These are phyloP conservation scores for Rhingia campestris DNA, from an alignment of 2,888 invertebrate species.

Conservation along the genomic window DNA sequence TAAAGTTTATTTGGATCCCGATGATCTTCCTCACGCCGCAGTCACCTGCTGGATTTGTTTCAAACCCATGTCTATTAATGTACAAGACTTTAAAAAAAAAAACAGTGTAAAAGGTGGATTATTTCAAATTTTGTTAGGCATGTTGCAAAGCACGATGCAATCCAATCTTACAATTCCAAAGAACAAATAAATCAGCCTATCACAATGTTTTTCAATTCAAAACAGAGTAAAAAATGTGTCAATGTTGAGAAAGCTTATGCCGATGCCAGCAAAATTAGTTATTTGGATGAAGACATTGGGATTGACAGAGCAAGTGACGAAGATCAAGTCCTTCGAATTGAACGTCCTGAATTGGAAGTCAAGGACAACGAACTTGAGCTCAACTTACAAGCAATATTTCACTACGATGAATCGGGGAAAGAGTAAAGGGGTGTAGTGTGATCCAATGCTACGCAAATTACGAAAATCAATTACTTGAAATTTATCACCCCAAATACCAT, in stretches of 20 bases:
- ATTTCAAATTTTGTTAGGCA: too few relatives aligned
- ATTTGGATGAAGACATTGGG: constrained; percentile 7
- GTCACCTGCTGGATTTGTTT: constrained; percentile 15
- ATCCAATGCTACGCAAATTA: too few relatives aligned
- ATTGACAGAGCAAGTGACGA: constrained; percentile 9
- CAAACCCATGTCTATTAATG: neutral
- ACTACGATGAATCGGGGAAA: constrained; percentile 6
- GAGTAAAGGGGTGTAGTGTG: constrained; percentile 6
- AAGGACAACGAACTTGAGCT: constrained; percentile 12
- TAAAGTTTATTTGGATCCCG: too few relatives aligned
- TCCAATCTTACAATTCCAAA: neutral
- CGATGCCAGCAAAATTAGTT: constrained; percentile 1
- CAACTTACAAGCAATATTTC: neutral
- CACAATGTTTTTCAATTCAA: constrained; percentile 8
- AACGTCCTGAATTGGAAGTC: constrained; percentile 1
- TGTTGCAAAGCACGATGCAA: neutral
- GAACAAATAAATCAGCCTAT: constrained; percentile 6
- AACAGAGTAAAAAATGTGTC: neutral
- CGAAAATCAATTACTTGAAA: too few relatives aligned
- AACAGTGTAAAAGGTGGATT: neutral
- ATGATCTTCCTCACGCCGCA: too few relatives aligned
- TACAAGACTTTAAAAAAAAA: constrained; percentile 7
- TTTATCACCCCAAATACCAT: too few relatives aligned
- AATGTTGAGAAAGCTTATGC: constrained; percentile 6
- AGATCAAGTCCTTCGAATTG: constrained; percentile 11